Base-by-base conservation (phyloP, 2,797 vertebrate species). In the Catamblyrhynchus diadema region DNA sequence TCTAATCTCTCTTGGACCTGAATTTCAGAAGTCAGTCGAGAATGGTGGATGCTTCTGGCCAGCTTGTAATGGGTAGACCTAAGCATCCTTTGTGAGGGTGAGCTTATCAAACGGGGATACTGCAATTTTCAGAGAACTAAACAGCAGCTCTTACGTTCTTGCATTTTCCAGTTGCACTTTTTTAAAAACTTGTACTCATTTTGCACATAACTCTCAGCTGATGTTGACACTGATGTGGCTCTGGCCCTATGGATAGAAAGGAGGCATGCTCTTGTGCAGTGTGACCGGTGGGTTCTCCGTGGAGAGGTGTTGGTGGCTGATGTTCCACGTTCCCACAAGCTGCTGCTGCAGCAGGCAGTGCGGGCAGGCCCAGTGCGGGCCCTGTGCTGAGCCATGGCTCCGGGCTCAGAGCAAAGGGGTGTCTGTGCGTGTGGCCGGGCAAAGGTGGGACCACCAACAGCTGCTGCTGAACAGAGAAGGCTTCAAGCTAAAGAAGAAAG, bases 191-290 rank as follows among this genome's bases (percentile, higher is more conserved):
- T 87, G 86, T 94, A 96, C 96, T 97, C 95, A 64, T 96, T 98
- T 98, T 98, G 98, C 98, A 98, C 98, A 96, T 95, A 92, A 94
- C 92, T 96, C 77, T 96, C 90, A 96, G 97, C 96, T 80, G 95
- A 96, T 94, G 96, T 87, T 88, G 96, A 88, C 90, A 28, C 81
- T 66, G 47, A 2, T 2, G 72, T 79, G 93, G 94, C 97, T 95
- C 90, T 80, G 80, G 96, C 94, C 90, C 44, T 59, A 95, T 75
- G 78, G 91, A 62, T 86, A 82, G 93, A 79, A 87, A 94, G 85
- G 74, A 51, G 89, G 75, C 84, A 23, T 75, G 93, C 94, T 84
- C 62, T 41, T 86, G 77, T 83, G 90, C 53, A 4, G 95, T 90
- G 44, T 39, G 95, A 6, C 62, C 4, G 51, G 47, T 39, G 88